Percentiles rank a stretch among this genome's conserved stretches.
These are phyloP conservation scores for Sturnira hondurensis DNA, from an alignment of 2,113 vertebrate genomes.

Conservation along the genomic window DNA sequence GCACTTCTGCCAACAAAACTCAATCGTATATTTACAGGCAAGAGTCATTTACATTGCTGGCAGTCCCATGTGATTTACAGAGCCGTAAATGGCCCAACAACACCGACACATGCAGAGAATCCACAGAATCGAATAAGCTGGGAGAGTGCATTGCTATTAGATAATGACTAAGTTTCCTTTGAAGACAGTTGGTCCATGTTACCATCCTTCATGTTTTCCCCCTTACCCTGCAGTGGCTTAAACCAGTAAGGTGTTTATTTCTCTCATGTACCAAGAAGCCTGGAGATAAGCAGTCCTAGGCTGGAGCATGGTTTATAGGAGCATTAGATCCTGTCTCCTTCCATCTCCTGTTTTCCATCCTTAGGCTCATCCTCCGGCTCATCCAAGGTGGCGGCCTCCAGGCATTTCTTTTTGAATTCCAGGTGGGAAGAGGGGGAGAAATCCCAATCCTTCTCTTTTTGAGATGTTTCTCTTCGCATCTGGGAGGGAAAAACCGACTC, in stretches of 20 bases:
- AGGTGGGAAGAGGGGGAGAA: neutral
- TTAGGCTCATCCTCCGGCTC: neutral
- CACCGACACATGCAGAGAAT: neutral
- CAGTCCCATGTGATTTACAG: constrained; percentile 23
- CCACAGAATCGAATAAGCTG: neutral
- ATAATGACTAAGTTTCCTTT: neutral
- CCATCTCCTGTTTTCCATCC: neutral
- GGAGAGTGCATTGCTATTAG: neutral
- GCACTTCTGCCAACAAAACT: constrained; percentile 38
- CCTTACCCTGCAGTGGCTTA: neutral
- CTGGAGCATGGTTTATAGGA: neutral
- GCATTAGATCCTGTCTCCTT: neutral
- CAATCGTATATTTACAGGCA: constrained; percentile 55
- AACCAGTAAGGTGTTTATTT: neutral
- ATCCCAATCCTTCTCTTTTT: neutral
- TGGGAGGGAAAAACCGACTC: neutral
- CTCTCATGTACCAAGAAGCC: neutral
- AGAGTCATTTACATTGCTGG: constrained; percentile 40
- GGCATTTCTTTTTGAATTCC: neutral
- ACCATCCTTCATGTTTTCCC: neutral
- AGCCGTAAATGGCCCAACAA: constrained; percentile 5
- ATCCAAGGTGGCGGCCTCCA: neutral
- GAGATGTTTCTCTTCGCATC: constrained; percentile 3
- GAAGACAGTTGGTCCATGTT: neutral
- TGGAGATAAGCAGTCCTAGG: neutral